These are phyloP conservation scores for Papilio machaon DNA, from an alignment of 1,140 invertebrate genomes.

Conservation along the genomic window DNA sequence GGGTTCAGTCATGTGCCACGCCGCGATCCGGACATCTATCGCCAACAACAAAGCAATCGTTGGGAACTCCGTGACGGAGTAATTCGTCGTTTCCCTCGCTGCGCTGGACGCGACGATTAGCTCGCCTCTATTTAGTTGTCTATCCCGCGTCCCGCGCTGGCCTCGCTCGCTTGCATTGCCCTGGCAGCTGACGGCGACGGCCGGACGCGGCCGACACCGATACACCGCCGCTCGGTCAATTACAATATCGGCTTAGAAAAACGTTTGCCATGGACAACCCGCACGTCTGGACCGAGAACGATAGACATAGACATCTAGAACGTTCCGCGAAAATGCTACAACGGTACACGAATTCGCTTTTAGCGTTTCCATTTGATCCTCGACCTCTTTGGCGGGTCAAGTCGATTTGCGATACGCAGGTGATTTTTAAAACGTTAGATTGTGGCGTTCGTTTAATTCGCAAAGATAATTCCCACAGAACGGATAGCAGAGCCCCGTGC, in stretches of 20 bases:
- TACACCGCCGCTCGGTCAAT: conserved; percentile 72
- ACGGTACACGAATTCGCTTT: conserved; percentile 50
- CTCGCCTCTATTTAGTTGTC: conserved; percentile 79
- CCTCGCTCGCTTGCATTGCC: conserved; percentile 19
- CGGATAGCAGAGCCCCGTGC: conserved; percentile 59
- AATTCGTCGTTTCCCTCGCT: conserved; percentile 78
- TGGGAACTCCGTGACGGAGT: conserved; percentile 73
- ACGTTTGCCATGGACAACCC: conserved; percentile 73
- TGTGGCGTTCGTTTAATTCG: conserved; percentile 26
- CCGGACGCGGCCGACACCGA: conserved; percentile 72
- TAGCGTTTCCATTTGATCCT: conserved; percentile 17
- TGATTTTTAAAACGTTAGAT: conserved; percentile 17
- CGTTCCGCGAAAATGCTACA: conserved; percentile 56
- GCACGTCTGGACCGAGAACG: conserved; percentile 57
- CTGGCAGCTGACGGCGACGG: conserved; percentile 70
- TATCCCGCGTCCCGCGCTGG: conserved; percentile 58
- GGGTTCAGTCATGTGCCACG: conserved; percentile 24
- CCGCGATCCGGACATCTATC: conserved; percentile 58
- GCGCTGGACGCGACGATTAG: conserved; percentile 77
- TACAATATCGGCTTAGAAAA: conserved; percentile 79
- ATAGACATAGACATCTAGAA: conserved; percentile 60
- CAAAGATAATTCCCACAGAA: conserved; percentile 61
- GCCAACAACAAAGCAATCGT: conserved; percentile 75
- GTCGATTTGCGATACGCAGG: background rate
- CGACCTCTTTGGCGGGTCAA: conserved; percentile 7